These are phyloP conservation scores for Carpatolechia fugitivella DNA, from an alignment of 2,888 invertebrate genomes.

Conservation along the genomic window DNA sequence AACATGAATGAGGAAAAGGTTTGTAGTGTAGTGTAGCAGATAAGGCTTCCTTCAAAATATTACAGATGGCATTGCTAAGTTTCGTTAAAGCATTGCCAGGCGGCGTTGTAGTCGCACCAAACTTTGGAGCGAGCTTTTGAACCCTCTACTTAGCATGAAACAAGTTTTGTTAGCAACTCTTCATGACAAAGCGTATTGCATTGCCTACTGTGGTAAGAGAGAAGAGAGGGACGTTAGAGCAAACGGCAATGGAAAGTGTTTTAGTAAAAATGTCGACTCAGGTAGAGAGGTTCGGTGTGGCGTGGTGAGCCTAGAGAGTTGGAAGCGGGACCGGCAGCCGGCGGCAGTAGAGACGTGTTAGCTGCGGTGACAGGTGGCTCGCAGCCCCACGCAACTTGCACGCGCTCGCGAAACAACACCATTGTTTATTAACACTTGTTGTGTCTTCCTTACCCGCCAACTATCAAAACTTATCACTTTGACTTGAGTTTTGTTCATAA, in stretches of 20 bases:
- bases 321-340: slow-evolving; percentile 53
- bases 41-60: neutral
- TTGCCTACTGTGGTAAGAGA: slow-evolving; percentile 29
- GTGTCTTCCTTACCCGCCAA: slow-evolving; percentile 39
- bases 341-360: slow-evolving; percentile 70
- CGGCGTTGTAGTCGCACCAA: slow-evolving; percentile 27
- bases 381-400: slow-evolving; percentile 49
- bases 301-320: slow-evolving; percentile 48
- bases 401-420: slow-evolving; percentile 63
- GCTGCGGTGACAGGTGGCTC: slow-evolving; percentile 69
- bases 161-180: slow-evolving; percentile 8
- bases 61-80: slow-evolving; percentile 42
- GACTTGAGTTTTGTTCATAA: slow-evolving; percentile 36
- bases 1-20: too few relatives aligned
- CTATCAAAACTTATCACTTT: slow-evolving; percentile 33
- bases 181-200: slow-evolving; percentile 27
- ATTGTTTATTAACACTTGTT: slow-evolving; percentile 70
- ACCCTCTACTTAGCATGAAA: slow-evolving; percentile 17
- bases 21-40: too few relatives aligned
- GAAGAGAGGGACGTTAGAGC: neutral
- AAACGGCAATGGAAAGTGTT: neutral
- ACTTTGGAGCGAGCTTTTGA: slow-evolving; percentile 36
- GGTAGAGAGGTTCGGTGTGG: slow-evolving; percentile 21
- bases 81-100: slow-evolving; percentile 27
- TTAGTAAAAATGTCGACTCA: slow-evolving; percentile 2